These are phyloP conservation scores for Poeciliopsis gracilis DNA, from an alignment of 2,797 vertebrate genomes.

Conservation along the genomic window DNA sequence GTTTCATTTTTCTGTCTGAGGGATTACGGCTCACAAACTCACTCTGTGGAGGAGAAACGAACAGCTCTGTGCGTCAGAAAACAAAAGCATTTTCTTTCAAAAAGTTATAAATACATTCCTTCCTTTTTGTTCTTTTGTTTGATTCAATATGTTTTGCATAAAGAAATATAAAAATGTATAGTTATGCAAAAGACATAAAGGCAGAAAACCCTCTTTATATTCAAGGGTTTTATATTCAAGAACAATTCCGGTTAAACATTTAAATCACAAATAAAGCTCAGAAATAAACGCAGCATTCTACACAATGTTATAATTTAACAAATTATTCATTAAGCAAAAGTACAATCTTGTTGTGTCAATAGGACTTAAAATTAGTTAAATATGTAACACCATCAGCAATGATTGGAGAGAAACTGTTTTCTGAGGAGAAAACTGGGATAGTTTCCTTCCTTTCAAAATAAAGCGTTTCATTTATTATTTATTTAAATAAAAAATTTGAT, in stretches of 20 bases:
- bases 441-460: neutral
- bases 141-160: neutral
- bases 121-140: neutral
- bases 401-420: no score
- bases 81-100: neutral
- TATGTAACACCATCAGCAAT: no score
- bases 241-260: neutral
- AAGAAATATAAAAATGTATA: neutral
- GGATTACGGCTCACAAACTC: slow-evolving; percentile 1
- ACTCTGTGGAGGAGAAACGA: neutral
- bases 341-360: no score
- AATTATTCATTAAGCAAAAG: neutral
- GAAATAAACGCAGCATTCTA: neutral
- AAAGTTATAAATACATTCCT: neutral
- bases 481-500: neutral
- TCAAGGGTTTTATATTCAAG: neutral
- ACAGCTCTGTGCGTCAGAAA: neutral
- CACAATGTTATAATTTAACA: neutral
- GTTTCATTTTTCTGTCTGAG: slow-evolving; percentile 2
- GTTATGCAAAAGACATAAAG: neutral
- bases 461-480: neutral
- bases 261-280: neutral
- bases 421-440: no score
- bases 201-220: neutral
- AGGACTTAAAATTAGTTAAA: no score